Base-by-base conservation (phyloP, 64 coral and sea anemone species). In the Hydrozoanthus tunicans region DNA sequence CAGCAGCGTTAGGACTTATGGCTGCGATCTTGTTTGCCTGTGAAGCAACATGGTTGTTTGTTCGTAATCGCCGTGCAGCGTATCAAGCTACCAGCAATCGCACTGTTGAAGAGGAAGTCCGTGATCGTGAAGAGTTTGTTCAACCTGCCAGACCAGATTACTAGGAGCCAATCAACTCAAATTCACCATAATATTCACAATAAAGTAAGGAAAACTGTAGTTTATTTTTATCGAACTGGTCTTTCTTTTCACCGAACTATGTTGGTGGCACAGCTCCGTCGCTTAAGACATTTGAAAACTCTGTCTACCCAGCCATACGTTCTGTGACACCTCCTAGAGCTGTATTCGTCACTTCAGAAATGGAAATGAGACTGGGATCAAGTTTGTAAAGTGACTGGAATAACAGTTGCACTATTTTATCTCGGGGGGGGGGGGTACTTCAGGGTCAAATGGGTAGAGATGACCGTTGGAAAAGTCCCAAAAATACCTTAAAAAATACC, bases 1-100 rank as follows among this genome's bases (percentile, higher is more conserved):
- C 95, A 13, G 95, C 83, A 56, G 55, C 65, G 13, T 92, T 93
- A 58, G 95, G 95, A 43, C 92, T 93, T 79, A 92, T 94, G 9
- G 84, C 95, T 4, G 59, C 88, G 9, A 56, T 77, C 54, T 27
- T 94, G 7, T 97, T 97, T 53, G 70, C 93, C 56, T 61, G 64
- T 52, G 95, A 97, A 70, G 95, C 89, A 17, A 53, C 92, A 4
- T 97, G 86, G 59, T 51, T 83, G 9, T 59, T 83, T 65, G 73
- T 93, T 62, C 78, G 64, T 23, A 83, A 69, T 51, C 80, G 85
- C 6, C 89, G 95, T 69, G 53, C 75, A 91, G 54, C 68, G 0
- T 12, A 25, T 14, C n/a, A 58, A 51, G 2, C 68, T 6, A 6
- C 32, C 0, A 56, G 25, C n/a, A 82, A 24, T 52, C 91, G 26